Evolutionary conservation across 2,888 invertebrate species (phyloP).

Genomic region (Xylota segnis): DNA sequence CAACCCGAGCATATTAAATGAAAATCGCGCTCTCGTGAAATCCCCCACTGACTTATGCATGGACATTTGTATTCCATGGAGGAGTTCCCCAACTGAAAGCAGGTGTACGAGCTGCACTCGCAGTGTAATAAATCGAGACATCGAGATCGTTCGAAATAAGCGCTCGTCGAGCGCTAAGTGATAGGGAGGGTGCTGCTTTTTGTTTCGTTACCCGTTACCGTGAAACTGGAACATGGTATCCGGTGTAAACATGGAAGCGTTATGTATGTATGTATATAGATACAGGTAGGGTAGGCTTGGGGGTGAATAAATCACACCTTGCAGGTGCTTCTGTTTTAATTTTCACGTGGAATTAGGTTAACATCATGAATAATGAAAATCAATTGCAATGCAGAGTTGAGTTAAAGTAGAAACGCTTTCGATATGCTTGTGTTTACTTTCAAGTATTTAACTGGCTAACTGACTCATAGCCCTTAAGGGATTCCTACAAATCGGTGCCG

Average conservation of each 20-base stretch:
- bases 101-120: slow-evolving; percentile 68
- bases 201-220: slow-evolving; percentile 29
- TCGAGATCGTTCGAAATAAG: slow-evolving; percentile 62
- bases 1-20: slow-evolving; percentile 65
- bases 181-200: background rate
- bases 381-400: slow-evolving; percentile 18
- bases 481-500: too few relatives aligned
- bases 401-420: background rate
- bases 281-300: background rate
- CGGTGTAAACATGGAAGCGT: slow-evolving; percentile 65
- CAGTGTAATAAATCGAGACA: slow-evolving; percentile 73
- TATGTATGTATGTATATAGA: slow-evolving; percentile 20
- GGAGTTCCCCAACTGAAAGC: slow-evolving; percentile 31
- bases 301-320: slow-evolving; percentile 69
- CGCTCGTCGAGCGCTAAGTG: slow-evolving; percentile 42
- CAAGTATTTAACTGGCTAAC: too few relatives aligned
- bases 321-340: slow-evolving; percentile 72
- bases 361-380: slow-evolving; percentile 70
- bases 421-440: background rate
- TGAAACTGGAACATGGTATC: slow-evolving; percentile 65
- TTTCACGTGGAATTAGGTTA: slow-evolving; percentile 72
- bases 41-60: slow-evolving; percentile 72
- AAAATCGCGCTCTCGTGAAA: slow-evolving; percentile 61
- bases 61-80: slow-evolving; percentile 63
- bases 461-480: too few relatives aligned